A percentile compares a stretch with the other conserved stretches of the same genome.
phyloP scores from a whole-genome alignment of 2,113 vertebrate species.

The Oryzias woworae region DNA sequence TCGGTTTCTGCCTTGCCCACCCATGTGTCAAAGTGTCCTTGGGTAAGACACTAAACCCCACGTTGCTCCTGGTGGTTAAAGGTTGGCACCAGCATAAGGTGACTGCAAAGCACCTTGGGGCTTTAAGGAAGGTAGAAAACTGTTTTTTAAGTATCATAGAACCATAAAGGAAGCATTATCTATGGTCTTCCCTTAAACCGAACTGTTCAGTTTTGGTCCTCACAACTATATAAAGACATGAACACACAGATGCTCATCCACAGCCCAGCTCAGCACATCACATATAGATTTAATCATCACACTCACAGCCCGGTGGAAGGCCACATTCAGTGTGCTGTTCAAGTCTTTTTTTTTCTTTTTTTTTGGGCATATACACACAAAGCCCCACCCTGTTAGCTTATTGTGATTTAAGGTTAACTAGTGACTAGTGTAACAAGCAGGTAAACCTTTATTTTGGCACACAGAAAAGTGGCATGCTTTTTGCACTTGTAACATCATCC shows the following conservation, averaged over 20 bases:
- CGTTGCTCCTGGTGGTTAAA: too few species aligned
- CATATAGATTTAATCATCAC: constrained; percentile 25
- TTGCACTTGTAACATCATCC: constrained; percentile 25
- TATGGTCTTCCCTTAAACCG: too few species aligned
- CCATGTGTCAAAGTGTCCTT: too few species aligned
- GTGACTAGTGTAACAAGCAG: constrained; percentile 71
- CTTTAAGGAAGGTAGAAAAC: too few species aligned
- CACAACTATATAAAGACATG: constrained; percentile 17
- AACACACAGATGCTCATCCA: constrained; percentile 27
- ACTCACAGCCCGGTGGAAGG: constrained; percentile 47
- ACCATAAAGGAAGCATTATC: too few species aligned
- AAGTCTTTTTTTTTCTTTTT: constrained; percentile 60
- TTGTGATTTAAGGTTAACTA: constrained; percentile 76
- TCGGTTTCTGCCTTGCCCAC: too few species aligned
- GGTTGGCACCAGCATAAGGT: too few species aligned
- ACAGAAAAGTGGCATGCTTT: constrained; percentile 60
- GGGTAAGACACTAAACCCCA: too few species aligned
- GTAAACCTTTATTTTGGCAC: constrained; percentile 39
- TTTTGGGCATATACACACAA: constrained; percentile 53
- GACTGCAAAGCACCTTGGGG: too few species aligned
- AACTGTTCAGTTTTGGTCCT: too few species aligned
- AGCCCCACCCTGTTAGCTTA: constrained; percentile 75
- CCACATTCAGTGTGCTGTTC: constrained; percentile 79
- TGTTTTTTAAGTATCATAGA: too few species aligned
- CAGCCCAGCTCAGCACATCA: constrained; percentile 31